Conservation (phyloP, 2,797 vertebrate genomes). For the Syngnathus acus region DNA sequence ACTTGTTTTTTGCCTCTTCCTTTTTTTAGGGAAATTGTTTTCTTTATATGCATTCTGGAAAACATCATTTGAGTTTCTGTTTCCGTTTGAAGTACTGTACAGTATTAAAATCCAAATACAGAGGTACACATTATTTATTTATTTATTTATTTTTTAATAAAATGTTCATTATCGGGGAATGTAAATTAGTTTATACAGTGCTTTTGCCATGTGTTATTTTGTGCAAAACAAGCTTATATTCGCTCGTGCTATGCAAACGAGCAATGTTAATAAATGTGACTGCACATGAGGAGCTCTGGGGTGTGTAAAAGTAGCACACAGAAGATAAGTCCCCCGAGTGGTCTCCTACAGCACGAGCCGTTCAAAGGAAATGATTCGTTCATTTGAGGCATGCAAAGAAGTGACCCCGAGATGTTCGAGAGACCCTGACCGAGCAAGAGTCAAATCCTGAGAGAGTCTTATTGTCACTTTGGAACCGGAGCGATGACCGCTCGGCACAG, state of each 20-base stretch:
- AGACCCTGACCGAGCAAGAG: neutral
- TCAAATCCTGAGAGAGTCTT: conserved; percentile 15
- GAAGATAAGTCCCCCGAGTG: neutral
- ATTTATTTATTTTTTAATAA: too few relatives aligned
- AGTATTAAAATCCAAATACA: neutral
- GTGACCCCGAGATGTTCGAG: neutral
- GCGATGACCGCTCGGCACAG: conserved; percentile 38
- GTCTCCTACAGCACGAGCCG: too few relatives aligned
- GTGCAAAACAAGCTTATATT: neutral
- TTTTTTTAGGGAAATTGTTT: neutral
- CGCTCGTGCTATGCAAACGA: neutral
- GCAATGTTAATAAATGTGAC: neutral
- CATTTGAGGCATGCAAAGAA: neutral
- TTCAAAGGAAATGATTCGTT: neutral
- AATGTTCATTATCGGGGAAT: neutral
- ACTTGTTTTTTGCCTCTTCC: neutral
- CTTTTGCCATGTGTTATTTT: neutral
- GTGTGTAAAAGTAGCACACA: neutral
- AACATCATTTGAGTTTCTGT: neutral
- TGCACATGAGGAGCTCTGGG: neutral
- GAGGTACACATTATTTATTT: neutral
- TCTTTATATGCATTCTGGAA: too few relatives aligned
- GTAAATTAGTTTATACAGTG: neutral
- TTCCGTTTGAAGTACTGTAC: neutral
- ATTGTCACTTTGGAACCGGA: conserved; percentile 12